Percentiles rank a stretch among this genome's conserved stretches.
Conservation (phyloP, 2,113 vertebrate genomes). For the Galbula dea region DNA sequence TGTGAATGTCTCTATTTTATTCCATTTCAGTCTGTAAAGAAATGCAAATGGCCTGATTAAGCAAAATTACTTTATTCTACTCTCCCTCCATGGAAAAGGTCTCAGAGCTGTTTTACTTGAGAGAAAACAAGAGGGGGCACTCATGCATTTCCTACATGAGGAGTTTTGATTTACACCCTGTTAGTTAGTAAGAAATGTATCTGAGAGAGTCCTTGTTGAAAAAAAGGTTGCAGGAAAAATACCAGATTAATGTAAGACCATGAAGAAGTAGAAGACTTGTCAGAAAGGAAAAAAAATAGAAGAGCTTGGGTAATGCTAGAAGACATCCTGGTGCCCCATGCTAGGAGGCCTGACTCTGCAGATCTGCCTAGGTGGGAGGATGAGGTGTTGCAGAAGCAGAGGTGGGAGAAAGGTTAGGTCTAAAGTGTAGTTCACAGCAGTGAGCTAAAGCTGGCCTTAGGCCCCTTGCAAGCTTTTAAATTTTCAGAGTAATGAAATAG, state of each 20-base stretch:
- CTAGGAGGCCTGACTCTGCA: background rate
- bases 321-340: background rate
- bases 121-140: slow-evolving; percentile 64
- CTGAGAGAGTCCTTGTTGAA: background rate
- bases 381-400: background rate
- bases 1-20: background rate
- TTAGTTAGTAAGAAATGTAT: background rate
- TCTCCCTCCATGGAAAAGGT: background rate
- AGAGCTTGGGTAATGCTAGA: background rate
- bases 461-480: background rate
- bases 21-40: background rate
- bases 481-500: background rate
- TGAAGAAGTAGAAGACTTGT: slow-evolving; percentile 16
- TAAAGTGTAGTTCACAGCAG: background rate
- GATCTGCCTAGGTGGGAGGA: background rate
- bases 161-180: background rate
- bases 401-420: background rate
- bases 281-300: background rate
- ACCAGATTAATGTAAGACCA: background rate
- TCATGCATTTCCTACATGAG: slow-evolving; percentile 49
- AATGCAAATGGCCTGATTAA: background rate
- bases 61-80: background rate
- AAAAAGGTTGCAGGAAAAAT: slow-evolving; percentile 1
- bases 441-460: background rate
- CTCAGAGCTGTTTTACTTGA: slow-evolving; percentile 12